Base-by-base conservation (phyloP, 2,888 invertebrate genomes). In the Lasioglossum zephyrum region DNA sequence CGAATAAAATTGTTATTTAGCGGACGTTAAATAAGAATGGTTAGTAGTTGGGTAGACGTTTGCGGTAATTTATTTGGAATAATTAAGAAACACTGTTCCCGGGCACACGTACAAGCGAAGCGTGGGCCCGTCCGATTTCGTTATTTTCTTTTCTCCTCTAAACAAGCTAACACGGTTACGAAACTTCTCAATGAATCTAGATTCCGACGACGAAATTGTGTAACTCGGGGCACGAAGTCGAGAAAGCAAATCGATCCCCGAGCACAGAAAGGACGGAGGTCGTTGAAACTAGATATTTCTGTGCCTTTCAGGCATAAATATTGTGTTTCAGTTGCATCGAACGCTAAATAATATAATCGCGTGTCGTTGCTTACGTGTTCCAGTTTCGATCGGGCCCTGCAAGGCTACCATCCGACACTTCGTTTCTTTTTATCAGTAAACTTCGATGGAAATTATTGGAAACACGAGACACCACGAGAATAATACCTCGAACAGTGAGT, bases 161-260 rank as follows among this genome's bases (percentile, higher is more conserved):
- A 84, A 87, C 88, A 84, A 86, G 87, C 88, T 81, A 89, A 82
- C 83, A 69, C 82, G 79, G 75, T 74, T 91, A 86, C 89, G 82
- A 91, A 91, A 91, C 85, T 89, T 91, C 84, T 91, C 86, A 91
- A 91, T 91, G 90, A 88, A 91, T 90, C 85, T 85, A 87, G 87
- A 88, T 86, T 87, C 89, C 86, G 66, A 79, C 80, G 82, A 76
- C 84, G 82, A 82, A 90, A 88, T 86, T 81, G 87, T 80, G 81
- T 73, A 88, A 82, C 78, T 13, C 49, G 41, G 41, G 36, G 57
- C 69, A 57, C 73, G 73, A 79, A 70, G 26, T 77, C 73, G 81
- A 41, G 69, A 81, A 79, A 78, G 78, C 79, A 80, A 87, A 87
- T 79, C 87, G 83, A 83, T 86, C 70, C 73, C 31, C 66, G 82